Conservation (phyloP, 2,113 vertebrate genomes). For the Cinclus mexicanus region DNA sequence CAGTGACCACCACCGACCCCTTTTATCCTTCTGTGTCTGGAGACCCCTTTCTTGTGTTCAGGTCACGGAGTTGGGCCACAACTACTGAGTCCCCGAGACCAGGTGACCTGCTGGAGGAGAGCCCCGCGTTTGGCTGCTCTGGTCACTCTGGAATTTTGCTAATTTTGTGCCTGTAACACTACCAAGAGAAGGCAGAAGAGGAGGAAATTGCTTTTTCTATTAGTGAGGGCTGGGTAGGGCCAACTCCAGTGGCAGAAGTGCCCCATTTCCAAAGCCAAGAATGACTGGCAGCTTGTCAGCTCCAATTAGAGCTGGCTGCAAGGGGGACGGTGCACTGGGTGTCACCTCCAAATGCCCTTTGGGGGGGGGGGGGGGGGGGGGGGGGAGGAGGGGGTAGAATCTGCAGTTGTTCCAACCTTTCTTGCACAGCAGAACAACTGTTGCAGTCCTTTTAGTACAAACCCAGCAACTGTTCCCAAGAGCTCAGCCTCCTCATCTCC, state of each 20-base stretch:
- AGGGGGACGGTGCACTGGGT: neutral
- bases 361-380: neutral
- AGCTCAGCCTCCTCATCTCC: constrained; percentile 72
- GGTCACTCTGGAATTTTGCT: neutral
- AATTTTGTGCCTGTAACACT: neutral
- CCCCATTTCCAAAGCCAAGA: neutral
- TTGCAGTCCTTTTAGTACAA: constrained; percentile 78
- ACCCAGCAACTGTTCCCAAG: constrained; percentile 88
- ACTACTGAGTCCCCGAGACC: neutral
- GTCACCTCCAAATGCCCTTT: constrained; percentile 80
- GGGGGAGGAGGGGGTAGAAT: neutral
- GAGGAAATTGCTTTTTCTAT: neutral
- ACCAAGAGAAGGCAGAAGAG: neutral
- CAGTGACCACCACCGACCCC: neutral
- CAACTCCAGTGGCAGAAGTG: neutral
- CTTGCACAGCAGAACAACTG: constrained; percentile 86
- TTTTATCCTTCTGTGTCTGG: neutral
- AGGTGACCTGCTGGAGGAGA: neutral
- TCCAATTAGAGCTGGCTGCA: constrained; percentile 18
- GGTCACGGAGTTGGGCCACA: accelerated
- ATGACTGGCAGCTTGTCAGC: neutral
- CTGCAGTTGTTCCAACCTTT: constrained; percentile 85
- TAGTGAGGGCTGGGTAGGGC: neutral
- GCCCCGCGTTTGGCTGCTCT: neutral
- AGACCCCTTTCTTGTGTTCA: neutral